Base-by-base conservation (phyloP, 2,888 invertebrate species). In the Toxonevra muliebris region DNA sequence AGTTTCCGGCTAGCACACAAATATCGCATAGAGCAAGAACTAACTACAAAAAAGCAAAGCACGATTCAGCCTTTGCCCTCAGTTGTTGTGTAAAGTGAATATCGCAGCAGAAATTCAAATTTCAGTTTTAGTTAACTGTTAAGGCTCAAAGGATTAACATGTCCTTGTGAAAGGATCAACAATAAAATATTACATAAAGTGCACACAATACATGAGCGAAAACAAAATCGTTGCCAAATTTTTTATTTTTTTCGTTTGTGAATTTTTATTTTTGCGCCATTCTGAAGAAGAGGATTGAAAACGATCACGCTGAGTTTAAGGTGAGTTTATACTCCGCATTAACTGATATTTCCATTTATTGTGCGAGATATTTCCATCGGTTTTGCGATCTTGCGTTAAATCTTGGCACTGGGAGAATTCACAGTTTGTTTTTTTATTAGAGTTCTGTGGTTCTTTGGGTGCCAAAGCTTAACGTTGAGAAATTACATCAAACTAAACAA, bases 351-450 rank as follows among this genome's bases (percentile, higher is more conserved):
- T 30, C 30, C 30, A 30, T 30, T 30, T 30, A 30, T 30, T 30
- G 30, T 30, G 30, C 30, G 7, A 30, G 2, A 4, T 30, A 30
- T 30, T n/a, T 30, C 30, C 30, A 30, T 30, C 30, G 30, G 7
- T 30, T 30, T 30, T 30, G 13, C 50, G 20, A 12, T 45, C 73
- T 77, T 73, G 70, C 70, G 74, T 78, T 83, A 77, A 74, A 71
- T 79, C 85, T 85, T 85, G 85, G 85, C 85, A 85, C 85, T 85
- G 85, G 85, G 85, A 85, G 85, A 85, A 85, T 85, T 85, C 85
- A 85, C 85, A 85, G 85, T 85, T 79, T 77, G 72, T 74, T 75
- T 74, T 69, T 62, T 60, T 61, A 65, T 73, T 74, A 79, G 30
- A 30, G 7, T 76, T 84, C 85, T 85, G 85, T 85, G 85, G 85